Evolutionary conservation across 2,113 vertebrate species (phyloP).

Genomic region (Poeciliopsis retropinna): DNA sequence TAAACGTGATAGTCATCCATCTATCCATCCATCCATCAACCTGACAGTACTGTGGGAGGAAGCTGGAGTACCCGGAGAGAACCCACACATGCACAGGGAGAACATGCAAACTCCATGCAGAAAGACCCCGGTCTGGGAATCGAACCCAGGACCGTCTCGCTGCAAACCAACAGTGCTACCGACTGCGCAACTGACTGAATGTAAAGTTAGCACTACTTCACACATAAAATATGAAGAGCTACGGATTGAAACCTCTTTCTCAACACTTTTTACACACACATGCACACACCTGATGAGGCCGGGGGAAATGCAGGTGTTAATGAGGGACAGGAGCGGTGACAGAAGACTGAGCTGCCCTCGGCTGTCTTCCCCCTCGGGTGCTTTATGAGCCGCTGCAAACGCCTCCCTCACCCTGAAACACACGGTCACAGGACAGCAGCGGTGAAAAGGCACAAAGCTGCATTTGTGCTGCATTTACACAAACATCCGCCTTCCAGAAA

Average conservation of each 20-base stretch:
- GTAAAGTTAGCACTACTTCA: not conserved
- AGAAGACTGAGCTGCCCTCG: slow-evolving; percentile 41
- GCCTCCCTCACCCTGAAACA: slow-evolving; percentile 68
- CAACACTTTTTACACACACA: slow-evolving; percentile 6
- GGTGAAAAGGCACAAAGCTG: slow-evolving; percentile 52
- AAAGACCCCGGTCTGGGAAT: no score
- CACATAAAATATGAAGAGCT: not conserved
- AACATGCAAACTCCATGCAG: no score
- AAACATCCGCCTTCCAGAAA: slow-evolving; percentile 46
- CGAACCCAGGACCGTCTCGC: no score
- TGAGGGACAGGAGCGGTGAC: slow-evolving; percentile 56
- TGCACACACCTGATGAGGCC: slow-evolving; percentile 59
- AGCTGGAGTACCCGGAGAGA: no score
- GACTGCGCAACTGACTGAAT: not conserved
- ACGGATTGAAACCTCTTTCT: not conserved
- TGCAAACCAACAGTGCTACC: no score
- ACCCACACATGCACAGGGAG: no score
- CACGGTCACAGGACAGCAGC: slow-evolving; percentile 66
- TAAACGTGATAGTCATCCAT: no score
- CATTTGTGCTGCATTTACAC: slow-evolving; percentile 45
- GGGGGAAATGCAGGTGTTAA: slow-evolving; percentile 69
- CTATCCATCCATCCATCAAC: no score
- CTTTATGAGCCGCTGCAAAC: slow-evolving; percentile 43
- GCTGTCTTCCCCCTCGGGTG: slow-evolving; percentile 34
- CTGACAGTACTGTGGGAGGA: no score